Evolutionary conservation across 2,113 vertebrate genomes (phyloP), one percentile per base, ranked within the genome.

Genomic region (Cyphomyrus plagiostoma): DNA sequence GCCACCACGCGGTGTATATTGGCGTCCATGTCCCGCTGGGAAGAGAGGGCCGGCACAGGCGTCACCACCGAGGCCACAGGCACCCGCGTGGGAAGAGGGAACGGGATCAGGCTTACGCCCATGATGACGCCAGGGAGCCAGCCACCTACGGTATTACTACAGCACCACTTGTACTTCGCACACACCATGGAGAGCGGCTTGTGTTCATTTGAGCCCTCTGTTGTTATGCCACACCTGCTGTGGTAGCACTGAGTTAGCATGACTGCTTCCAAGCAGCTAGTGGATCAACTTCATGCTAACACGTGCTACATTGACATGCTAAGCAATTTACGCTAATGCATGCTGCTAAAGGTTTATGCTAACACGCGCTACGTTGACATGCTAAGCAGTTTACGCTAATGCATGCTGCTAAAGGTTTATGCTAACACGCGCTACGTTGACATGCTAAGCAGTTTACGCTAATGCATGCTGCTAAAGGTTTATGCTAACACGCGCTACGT

Each of bases 1-100:
- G 97, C 91, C 98, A 99, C 93, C 96, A 97, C 95, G 98, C 98
- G 83, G 97, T 99, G 15, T 99, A 98, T 46, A 96, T 99, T 88
- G 98, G 98, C 19, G 97, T 99, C 91, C 98, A 99, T 0, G 97
- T 99, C 52, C 98, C 98, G 0, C 95, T 98, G 84, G 97, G 97
- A 90, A 96, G 96, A 90, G 96, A 97, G 82, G 96, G 94, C 92
- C 97, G 96, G 83, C 95, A 97, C 2, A 95, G 97, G 50, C 98
- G 98, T 49, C 96, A 95, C 23, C 98, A 98, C 93, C 95, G 97
- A 89, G 97, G 98, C 52, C 98, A 99, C 93, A 97, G 93, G 88
- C 98, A 98, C 94, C 95, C 95, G 90, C 95, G 97, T 91, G 97
- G 97, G 90, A 96, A 96, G 93, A 97, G 95, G 93, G 98, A 98